Base-by-base conservation (phyloP, 1,140 invertebrate genomes). In the Zaprionus davidi region DNA sequence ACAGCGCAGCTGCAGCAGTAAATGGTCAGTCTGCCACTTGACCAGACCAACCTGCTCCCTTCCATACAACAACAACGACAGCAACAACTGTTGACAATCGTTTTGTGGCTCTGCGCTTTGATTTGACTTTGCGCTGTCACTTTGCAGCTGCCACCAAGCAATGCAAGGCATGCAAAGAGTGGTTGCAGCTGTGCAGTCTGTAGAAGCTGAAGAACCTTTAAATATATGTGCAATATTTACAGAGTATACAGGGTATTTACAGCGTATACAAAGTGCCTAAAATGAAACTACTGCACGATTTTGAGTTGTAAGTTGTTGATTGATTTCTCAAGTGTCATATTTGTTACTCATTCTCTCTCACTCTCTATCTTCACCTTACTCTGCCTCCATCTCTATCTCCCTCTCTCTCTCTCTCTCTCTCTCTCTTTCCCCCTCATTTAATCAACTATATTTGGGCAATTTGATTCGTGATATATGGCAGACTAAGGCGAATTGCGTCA, bases 61-160 rank as follows among this genome's bases (percentile, higher is more conserved):
- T 71, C 53, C 69, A 69, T 58, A 53, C 49, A 58, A 46, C 56
- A 57, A n/a, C 49, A 58, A 5, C 28, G 34, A 13, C 41, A 57
- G 63, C 24, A 64, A 72, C 62, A 81, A 80, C 71, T 83, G 73
- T 72, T 78, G 77, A 78, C 80, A 82, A 64, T 34, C 80, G 44
- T 76, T 46, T 87, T 80, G 77, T 73, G 69, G 44, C 68, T 36
- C 55, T 41, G 55, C 56, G 81, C 85, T 76, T 78, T 88, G 84
- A 84, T 76, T 83, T 81, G 81, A 84, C 84, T 88, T 87, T 78
- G 62, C 75, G 65, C 74, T 78, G 84, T 76, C 77, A 79, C 78
- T 86, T 80, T 56, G 56, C 57, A 64, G 68, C 73, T 58, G 28
- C 55, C 55, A 44, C 62, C 26, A 26, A 51, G 31, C 28, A 4